Conservation (phyloP, 2,888 invertebrate species). For the Drosophila tanythrix region DNA sequence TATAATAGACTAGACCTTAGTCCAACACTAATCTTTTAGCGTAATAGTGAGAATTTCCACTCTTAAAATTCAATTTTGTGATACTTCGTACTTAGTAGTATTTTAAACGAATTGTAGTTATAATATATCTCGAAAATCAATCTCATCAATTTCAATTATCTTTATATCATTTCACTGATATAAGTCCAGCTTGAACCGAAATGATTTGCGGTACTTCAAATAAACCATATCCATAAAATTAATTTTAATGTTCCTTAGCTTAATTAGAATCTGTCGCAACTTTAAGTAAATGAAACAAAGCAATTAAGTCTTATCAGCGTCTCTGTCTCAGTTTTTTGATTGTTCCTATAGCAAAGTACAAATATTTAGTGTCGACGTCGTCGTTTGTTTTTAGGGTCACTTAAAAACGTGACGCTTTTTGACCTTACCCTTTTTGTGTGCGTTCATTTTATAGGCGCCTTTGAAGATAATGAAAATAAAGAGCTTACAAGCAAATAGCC, state of each 20-base stretch:
- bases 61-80: neutral
- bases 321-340: constrained; percentile 19
- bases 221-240: constrained; percentile 34
- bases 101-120: neutral
- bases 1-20: neutral
- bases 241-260: constrained; percentile 41
- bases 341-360: constrained; percentile 48
- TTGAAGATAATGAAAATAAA: constrained; percentile 25
- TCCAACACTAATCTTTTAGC: neutral
- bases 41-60: neutral
- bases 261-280: constrained; percentile 43
- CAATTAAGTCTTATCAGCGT: constrained; percentile 55
- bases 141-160: neutral
- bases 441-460: constrained; percentile 20
- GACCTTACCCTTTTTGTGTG: constrained; percentile 53
- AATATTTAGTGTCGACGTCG: constrained; percentile 23
- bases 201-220: constrained; percentile 9
- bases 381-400: constrained; percentile 48
- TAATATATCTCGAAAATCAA: neutral
- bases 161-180: neutral
- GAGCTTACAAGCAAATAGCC: constrained; percentile 4
- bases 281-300: constrained; percentile 19
- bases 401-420: constrained; percentile 53
- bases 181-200: neutral
- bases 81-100: neutral